phyloP scores from a whole-genome alignment of 2,888 invertebrate species.

The Acanthosepion esculentum region DNA sequence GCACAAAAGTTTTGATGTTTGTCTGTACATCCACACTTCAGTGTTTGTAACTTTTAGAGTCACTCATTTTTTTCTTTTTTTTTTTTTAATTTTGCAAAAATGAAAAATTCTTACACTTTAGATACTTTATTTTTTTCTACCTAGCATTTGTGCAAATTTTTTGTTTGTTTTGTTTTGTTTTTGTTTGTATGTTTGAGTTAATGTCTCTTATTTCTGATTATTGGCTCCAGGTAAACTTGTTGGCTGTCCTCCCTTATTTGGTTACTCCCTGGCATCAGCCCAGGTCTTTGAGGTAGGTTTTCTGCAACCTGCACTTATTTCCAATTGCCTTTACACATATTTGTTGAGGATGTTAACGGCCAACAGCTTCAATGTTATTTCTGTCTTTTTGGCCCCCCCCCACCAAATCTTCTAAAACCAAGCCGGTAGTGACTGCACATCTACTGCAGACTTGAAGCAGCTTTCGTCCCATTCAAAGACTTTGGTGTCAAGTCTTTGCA shows the following conservation, averaged over 20 bases:
- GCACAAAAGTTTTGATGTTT: too few species aligned
- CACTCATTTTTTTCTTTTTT: too few species aligned
- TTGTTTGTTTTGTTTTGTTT: neutral
- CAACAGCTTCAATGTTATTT: neutral
- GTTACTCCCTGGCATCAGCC: neutral
- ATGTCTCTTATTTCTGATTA: slow-evolving; percentile 15
- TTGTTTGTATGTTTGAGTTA: neutral
- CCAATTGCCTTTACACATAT: neutral
- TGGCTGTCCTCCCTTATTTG: neutral
- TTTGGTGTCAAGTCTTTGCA: neutral
- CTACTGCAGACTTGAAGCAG: neutral
- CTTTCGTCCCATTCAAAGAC: neutral
- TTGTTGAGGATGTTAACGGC: neutral
- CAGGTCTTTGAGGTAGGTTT: slow-evolving; percentile 8
- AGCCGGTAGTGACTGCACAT: neutral
- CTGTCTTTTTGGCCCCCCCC: neutral
- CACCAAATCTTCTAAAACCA: too few species aligned
- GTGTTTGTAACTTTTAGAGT: too few species aligned
- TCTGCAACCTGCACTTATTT: neutral
- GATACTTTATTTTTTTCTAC: too few species aligned
- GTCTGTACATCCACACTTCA: too few species aligned
- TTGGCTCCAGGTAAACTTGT: neutral
- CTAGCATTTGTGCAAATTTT: too few species aligned
- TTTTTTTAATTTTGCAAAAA: too few species aligned
- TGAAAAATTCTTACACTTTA: too few species aligned